Percentiles rank a stretch among this genome's conserved stretches.
These are phyloP conservation scores for Rotaria socialis DNA, from an alignment of 2,888 invertebrate genomes.

Conservation along the genomic window DNA sequence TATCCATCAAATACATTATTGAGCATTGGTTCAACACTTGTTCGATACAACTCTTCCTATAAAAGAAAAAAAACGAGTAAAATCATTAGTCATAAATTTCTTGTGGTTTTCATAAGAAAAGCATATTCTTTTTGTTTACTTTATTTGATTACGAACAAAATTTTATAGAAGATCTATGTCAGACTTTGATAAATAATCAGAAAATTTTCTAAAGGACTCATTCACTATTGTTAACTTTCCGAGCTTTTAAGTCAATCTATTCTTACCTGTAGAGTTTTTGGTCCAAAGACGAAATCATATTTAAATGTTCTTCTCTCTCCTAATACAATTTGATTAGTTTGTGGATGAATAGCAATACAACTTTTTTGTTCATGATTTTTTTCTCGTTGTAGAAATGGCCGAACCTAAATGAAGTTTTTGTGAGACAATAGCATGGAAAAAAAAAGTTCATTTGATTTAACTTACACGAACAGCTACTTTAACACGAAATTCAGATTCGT, in stretches of 20 bases:
- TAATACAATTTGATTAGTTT: constrained; percentile 64
- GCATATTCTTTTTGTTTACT: no score
- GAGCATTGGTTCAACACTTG: constrained; percentile 56
- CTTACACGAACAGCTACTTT: constrained; percentile 36
- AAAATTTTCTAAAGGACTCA: neutral
- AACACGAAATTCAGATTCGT: constrained; percentile 12
- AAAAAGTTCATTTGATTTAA: neutral
- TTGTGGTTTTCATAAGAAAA: no score
- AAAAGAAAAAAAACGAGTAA: neutral
- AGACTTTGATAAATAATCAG: no score
- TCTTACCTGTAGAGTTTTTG: constrained; percentile 68
- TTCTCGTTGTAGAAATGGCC: constrained; percentile 58
- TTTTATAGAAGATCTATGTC: no score
- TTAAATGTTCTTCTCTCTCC: constrained; percentile 72
- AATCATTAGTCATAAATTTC: no score
- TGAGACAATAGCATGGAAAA: no score
- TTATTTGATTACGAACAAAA: no score
- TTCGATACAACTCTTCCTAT: constrained; percentile 55
- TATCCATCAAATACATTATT: constrained; percentile 67
- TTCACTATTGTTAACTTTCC: neutral
- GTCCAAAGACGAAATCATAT: constrained; percentile 76
- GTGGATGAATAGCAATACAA: constrained; percentile 54
- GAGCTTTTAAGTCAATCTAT: constrained; percentile 62
- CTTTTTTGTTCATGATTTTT: constrained; percentile 55
- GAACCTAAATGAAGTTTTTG: constrained; percentile 48